These are phyloP conservation scores for Podarcis muralis DNA, from an alignment of 2,113 vertebrate genomes.

Conservation along the genomic window DNA sequence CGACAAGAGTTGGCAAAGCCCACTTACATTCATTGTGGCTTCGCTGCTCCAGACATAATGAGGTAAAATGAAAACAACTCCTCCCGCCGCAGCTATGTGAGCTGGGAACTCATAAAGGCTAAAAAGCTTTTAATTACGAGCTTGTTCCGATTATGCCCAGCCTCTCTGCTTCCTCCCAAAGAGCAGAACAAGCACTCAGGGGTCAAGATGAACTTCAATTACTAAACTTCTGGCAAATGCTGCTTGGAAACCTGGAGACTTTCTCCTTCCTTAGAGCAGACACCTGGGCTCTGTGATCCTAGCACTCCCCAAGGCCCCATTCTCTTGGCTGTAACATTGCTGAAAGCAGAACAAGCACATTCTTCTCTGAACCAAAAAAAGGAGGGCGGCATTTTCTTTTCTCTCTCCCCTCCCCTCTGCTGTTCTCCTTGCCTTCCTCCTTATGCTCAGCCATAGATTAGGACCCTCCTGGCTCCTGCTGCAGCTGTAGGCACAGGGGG, in stretches of 20 bases:
- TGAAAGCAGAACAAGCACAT: conserved; percentile 70
- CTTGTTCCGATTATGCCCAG: conserved; percentile 36
- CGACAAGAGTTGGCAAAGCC: neutral
- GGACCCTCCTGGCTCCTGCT: neutral
- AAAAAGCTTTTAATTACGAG: conserved; percentile 27
- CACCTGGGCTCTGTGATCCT: conserved; percentile 65
- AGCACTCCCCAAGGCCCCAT: conserved; percentile 52
- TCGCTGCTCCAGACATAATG: neutral
- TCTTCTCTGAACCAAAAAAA: conserved; percentile 46
- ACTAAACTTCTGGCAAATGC: conserved; percentile 47
- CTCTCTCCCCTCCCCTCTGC: neutral
- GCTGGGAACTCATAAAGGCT: conserved; percentile 47
- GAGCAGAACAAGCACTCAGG: conserved; percentile 31
- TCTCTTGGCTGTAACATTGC: conserved; percentile 47
- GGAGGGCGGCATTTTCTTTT: conserved; percentile 24
- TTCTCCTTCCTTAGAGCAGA: conserved; percentile 63
- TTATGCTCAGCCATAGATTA: neutral
- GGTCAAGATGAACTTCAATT: conserved; percentile 65
- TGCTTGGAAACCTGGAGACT: conserved; percentile 60
- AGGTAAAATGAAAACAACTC: conserved; percentile 50
- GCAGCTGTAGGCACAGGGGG: conserved; percentile 1
- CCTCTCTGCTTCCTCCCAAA: conserved; percentile 45
- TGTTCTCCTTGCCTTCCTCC: neutral
- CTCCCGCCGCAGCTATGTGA: neutral
- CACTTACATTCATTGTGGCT: neutral